Evolutionary conservation across 2,888 invertebrate species (phyloP), one percentile per base, ranked within the genome.

Genomic region (Eilema sororculum): DNA sequence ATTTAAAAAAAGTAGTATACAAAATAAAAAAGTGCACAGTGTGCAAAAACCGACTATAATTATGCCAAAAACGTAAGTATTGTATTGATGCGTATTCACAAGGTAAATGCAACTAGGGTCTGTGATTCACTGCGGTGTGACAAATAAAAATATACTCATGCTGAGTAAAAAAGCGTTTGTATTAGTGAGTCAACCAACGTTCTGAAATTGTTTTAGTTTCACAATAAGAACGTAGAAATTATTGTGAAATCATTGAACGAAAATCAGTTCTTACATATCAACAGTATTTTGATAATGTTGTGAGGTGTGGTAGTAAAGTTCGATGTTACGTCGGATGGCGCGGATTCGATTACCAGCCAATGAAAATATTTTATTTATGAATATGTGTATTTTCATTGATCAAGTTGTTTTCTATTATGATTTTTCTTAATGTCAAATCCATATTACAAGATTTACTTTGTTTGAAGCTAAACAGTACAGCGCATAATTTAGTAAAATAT

Each of bases 101-200:
- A 92, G 24, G 30, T 57, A 94, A 92, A 93, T 88, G 88, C 87
- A 88, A 91, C 90, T 86, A 84, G 93, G 93, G 93, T 90, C 87
- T 73, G 86, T 87, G 90, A 91, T 90, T 90, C 91, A 86, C 90
- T 89, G 83, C 92, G 89, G 89, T 89, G 88, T 88, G 86, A 90
- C 91, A 91, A 90, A 92, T 88, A 91, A 91, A 91, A 66, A 89
- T 28, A 12, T 20, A 90, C 80, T 78, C 72, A 71, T 75, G 75
- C 33, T 65, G 68, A 65, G 82, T 78, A 79, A 84, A 85, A 88
- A 87, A 86, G 84, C 82, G 86, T 89, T 91, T 87, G 87, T 88
- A 88, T 86, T 86, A 83, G 79, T 84, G 84, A 56, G 13, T 30
- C 64, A 52, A 64, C 52, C 28, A 62, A 10, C 25, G 20, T 41